Conservation (phyloP, 2,113 vertebrate genomes). For the Crotalus tigris region DNA sequence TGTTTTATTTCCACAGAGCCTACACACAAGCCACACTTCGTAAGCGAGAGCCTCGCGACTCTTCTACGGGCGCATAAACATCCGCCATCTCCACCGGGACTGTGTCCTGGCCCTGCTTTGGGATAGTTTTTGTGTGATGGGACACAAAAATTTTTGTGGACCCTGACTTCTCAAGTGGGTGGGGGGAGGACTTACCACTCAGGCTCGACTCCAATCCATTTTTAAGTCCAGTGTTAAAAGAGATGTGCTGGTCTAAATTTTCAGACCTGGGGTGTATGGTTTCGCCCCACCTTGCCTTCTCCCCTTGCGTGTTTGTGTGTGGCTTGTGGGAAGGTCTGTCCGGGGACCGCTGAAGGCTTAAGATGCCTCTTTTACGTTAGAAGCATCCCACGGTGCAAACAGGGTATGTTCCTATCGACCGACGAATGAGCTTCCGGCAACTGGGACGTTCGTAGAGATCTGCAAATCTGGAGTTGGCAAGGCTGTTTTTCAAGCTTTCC, state of each 20-base stretch:
- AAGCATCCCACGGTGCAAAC: background rate
- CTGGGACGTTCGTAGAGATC: background rate
- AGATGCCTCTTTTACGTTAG: background rate
- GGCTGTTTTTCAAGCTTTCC: background rate
- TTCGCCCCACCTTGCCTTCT: no score
- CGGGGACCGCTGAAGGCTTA: background rate
- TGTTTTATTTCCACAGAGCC: background rate
- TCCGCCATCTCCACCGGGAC: background rate
- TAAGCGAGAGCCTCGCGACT: background rate
- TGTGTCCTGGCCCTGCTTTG: background rate
- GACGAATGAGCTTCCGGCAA: background rate
- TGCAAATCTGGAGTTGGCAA: background rate
- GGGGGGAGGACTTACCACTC: background rate
- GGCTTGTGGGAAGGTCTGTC: background rate
- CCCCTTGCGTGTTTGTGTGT: background rate
- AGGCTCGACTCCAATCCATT: background rate
- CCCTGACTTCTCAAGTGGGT: background rate
- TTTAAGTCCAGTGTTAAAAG: background rate
- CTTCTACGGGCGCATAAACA: background rate
- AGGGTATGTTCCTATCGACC: background rate
- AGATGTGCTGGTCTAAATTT: background rate
- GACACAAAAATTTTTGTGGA: background rate
- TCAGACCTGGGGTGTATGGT: background rate
- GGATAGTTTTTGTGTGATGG: background rate
- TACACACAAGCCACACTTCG: background rate